phyloP scores from a whole-genome alignment of 2,113 vertebrate genomes.

The Cyprinodon variegatus region DNA sequence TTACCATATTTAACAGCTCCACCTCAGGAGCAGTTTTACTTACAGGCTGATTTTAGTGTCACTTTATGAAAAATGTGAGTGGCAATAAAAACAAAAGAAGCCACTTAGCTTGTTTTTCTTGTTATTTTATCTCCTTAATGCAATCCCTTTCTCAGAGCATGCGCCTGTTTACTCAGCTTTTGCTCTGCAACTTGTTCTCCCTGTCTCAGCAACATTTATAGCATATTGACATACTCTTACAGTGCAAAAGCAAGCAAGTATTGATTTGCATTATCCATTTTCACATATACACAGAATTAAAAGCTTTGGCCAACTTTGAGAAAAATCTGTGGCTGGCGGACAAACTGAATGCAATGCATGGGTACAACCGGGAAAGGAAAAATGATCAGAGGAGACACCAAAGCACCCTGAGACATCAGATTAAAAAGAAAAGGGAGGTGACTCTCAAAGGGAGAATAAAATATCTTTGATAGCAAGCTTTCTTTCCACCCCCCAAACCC shows the following conservation, averaged over 20 bases:
- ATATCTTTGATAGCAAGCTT: slow-evolving; percentile 48
- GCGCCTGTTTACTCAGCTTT: not conserved
- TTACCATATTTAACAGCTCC: not conserved
- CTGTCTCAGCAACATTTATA: slow-evolving; percentile 7
- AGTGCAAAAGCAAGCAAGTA: slow-evolving; percentile 4
- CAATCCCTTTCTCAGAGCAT: not conserved
- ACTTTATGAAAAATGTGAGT: not conserved
- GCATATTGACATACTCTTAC: not conserved
- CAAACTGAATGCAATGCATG: slow-evolving; percentile 29
- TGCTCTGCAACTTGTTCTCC: not conserved
- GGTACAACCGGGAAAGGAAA: not conserved
- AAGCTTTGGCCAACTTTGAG: slow-evolving; percentile 23
- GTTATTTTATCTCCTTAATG: not conserved
- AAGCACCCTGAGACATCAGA: slow-evolving; percentile 50
- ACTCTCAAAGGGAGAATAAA: slow-evolving; percentile 56
- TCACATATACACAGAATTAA: slow-evolving; percentile 20
- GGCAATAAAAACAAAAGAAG: not conserved
- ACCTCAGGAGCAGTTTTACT: not conserved
- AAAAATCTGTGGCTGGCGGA: slow-evolving; percentile 40
- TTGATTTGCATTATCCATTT: slow-evolving; percentile 21
- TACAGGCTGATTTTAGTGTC: not conserved
- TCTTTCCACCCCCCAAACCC: slow-evolving; percentile 53
- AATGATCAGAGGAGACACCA: slow-evolving; percentile 5
- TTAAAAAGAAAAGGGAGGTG: slow-evolving; percentile 33
- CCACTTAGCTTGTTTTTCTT: not conserved